Evolutionary conservation across 2,888 invertebrate genomes (phyloP).

Genomic region (Buathra laborator): DNA sequence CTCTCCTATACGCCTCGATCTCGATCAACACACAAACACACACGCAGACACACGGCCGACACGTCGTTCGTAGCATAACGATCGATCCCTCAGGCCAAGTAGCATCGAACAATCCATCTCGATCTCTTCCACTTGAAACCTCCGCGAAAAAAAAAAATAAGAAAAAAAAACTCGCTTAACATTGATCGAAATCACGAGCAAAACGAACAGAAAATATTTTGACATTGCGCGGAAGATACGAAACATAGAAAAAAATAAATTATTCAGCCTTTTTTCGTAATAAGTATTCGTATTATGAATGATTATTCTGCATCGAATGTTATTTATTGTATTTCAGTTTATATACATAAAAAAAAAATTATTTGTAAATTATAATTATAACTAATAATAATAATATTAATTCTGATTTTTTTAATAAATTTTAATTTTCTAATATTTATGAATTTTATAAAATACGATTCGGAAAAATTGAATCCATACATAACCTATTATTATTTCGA

Average conservation of each 20-base stretch:
- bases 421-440: too few species aligned
- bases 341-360: too few species aligned
- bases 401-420: too few species aligned
- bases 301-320: too few species aligned
- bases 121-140: neutral
- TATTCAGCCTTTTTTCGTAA: too few species aligned
- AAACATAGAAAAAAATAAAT: neutral
- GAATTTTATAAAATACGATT: too few species aligned
- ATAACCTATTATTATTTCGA: too few species aligned
- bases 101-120: slow-evolving; percentile 20
- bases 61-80: slow-evolving; percentile 4
- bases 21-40: slow-evolving; percentile 30
- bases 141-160: neutral
- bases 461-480: too few species aligned
- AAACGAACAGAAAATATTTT: slow-evolving; percentile 13
- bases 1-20: slow-evolving; percentile 27
- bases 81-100: slow-evolving; percentile 24
- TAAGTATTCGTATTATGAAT: too few species aligned
- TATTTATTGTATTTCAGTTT: too few species aligned
- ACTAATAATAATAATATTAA: too few species aligned
- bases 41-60: neutral
- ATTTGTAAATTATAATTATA: too few species aligned
- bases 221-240: neutral
- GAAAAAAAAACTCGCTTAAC: neutral
- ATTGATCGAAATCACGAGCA: neutral